Evolutionary conservation across 2,888 invertebrate genomes (phyloP).

Genomic region (Frankliniella intonsa): DNA sequence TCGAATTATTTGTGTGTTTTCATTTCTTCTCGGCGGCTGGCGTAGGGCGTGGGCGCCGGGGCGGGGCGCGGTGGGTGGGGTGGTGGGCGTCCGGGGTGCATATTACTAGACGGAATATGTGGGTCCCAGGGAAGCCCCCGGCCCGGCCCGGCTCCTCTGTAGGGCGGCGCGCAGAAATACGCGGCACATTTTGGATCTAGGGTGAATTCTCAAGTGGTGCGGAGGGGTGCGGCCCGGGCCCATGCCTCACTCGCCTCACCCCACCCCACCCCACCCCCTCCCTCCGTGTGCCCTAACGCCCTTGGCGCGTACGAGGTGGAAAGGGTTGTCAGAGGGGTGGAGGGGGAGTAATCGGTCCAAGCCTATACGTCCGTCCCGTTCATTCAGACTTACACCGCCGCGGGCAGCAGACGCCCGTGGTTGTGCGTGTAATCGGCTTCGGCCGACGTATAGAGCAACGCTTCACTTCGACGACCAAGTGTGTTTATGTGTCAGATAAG

Average conservation of each 20-base stretch:
- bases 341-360: neutral
- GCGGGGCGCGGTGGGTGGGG: neutral
- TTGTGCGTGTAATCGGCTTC: too few species aligned
- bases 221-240: neutral
- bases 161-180: slow-evolving; percentile 20
- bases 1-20: slow-evolving; percentile 27
- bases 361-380: neutral
- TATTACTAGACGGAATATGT: slow-evolving; percentile 15
- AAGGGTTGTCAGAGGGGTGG: neutral
- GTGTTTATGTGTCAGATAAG: too few species aligned
- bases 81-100: neutral
- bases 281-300: neutral
- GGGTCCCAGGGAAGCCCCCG: neutral
- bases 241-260: neutral
- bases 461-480: too few species aligned
- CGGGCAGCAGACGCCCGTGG: too few species aligned
- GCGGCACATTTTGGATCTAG: slow-evolving; percentile 22
- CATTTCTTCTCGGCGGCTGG: neutral
- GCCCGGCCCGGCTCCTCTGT: neutral
- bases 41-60: neutral
- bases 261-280: neutral
- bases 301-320: too few species aligned
- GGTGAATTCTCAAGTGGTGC: slow-evolving; percentile 19
- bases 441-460: neutral
- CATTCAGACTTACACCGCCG: too few species aligned